Conservation (phyloP, 2,797 vertebrate species). For the Euphonia xanthogaster region DNA sequence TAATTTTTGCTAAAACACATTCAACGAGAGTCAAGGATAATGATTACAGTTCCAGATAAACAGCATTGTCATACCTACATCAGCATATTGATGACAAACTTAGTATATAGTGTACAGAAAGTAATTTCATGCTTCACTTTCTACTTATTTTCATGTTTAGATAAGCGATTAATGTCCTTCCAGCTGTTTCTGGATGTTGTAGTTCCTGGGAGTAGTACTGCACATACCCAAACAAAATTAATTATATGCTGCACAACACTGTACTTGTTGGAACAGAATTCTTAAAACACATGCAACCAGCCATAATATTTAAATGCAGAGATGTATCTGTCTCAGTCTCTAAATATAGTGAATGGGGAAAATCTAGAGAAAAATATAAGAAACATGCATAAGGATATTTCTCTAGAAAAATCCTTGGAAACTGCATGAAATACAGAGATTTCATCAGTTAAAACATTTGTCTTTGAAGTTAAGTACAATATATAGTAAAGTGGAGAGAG, state of each 20-base stretch:
- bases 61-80: background rate
- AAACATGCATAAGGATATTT: background rate
- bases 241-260: background rate
- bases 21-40: background rate
- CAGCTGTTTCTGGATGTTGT: background rate
- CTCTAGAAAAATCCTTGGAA: background rate
- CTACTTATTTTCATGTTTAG: constrained; percentile 9
- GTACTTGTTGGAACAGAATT: background rate
- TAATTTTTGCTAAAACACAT: background rate
- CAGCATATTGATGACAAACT: background rate
- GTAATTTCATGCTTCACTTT: constrained; percentile 38
- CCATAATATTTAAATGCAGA: background rate
- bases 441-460: background rate
- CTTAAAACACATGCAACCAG: background rate
- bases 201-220: background rate
- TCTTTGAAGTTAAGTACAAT: background rate
- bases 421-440: background rate
- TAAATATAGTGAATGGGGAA: background rate
- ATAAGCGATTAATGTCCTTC: background rate
- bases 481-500: background rate
- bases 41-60: background rate
- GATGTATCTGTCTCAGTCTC: background rate
- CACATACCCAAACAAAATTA: background rate
- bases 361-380: background rate
- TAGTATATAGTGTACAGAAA: background rate